Evolutionary conservation across 2,113 vertebrate species (phyloP).

Genomic region (Pseudopipra pipra): DNA sequence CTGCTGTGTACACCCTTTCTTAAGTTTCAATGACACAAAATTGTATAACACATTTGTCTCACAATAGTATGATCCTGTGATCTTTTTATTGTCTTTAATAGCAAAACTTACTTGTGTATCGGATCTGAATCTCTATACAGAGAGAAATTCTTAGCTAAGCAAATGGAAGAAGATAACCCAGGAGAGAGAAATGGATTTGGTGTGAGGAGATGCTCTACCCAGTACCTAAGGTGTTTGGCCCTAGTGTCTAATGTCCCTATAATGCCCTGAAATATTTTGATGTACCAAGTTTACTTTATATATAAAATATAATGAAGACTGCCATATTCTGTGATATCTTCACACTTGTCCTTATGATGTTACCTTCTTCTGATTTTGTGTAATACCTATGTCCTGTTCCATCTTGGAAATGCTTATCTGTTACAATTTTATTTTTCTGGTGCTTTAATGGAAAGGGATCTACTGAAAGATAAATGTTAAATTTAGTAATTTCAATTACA

Average conservation of each 20-base stretch:
- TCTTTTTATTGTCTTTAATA: constrained; percentile 58
- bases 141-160: constrained; percentile 62
- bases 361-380: not conserved
- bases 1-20: not conserved
- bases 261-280: constrained; percentile 27
- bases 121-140: constrained; percentile 59
- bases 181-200: constrained; percentile 54
- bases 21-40: constrained; percentile 4
- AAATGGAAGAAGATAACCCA: constrained; percentile 55
- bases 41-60: not conserved
- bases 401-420: not conserved
- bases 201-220: constrained; percentile 58
- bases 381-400: not conserved
- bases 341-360: not conserved
- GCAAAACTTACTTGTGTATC: constrained; percentile 44
- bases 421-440: not conserved
- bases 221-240: constrained; percentile 56
- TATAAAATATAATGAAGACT: not conserved
- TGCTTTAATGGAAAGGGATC: not conserved
- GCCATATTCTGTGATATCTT: not conserved
- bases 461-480: not conserved
- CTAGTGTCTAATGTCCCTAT: constrained; percentile 36
- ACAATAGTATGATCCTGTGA: constrained; percentile 34
- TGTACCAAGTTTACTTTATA: not conserved
- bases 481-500: not conserved